Evolutionary conservation across 2,888 invertebrate species (phyloP), one percentile per base, ranked within the genome.

Genomic region (Ligdia adustata): DNA sequence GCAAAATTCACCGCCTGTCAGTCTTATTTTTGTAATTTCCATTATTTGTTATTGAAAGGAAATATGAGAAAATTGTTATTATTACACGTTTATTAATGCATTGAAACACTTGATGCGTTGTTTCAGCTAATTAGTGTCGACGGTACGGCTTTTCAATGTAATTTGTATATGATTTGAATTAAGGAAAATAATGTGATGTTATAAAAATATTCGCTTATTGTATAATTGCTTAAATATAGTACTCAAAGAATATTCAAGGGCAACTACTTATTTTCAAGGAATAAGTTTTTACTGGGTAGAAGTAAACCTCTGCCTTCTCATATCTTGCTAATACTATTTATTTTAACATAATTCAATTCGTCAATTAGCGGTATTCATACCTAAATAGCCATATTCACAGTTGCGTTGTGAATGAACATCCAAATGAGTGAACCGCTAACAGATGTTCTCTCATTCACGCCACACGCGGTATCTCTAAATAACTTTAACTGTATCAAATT

Each of bases 311-410:
- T 16, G 22, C 2, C 22, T 6, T 22, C 6, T 22, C 7, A 22
- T n/a, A n/a, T 4, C 22, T 16, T 22, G 22, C 22, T n/a, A n/a
- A 22, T 22, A n/a, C n/a, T n/a, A 22, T 22, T 22, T 6, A 22
- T 3, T n/a, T 22, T n/a, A 6, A n/a, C 22, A 22, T 34, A 9
- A 26, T 3, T 9, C 5, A 13, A 14, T 9, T 13, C 13, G 9
- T 34, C 7, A 34, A 35, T 26, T 35, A 15, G 9, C 1, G 9
- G 35, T 35, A 35, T 35, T 34, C 34, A 34, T 7, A n/a, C 2
- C 22, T 27, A 42, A 33, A 18, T 18, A 42, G 20, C 45, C 41
- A 42, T 54, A 59, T 61, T 57, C 60, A 58, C 60, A 58, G 61
- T 55, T 53, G 48, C 2, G 20, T 27, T 16, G 33, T 46, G 39